phyloP scores from a whole-genome alignment of 1,140 invertebrate species.

The Cotesia chilonis region DNA sequence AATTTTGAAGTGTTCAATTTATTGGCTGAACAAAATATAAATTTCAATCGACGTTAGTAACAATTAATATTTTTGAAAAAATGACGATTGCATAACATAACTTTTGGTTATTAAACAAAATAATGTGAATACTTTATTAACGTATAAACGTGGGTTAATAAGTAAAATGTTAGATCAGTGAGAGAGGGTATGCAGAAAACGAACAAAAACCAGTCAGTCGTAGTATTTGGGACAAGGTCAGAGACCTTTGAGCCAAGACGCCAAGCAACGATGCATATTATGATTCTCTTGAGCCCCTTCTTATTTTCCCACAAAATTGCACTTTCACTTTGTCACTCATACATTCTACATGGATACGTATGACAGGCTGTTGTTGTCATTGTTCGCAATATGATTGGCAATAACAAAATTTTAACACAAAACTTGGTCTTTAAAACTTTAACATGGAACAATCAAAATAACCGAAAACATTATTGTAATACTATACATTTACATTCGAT shows the following conservation, averaged over 20 bases:
- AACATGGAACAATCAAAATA: no score
- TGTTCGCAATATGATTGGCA: background rate
- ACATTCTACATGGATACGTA: slow-evolving; percentile 14
- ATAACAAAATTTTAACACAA: background rate
- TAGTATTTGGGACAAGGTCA: slow-evolving; percentile 67
- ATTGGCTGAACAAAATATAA: no score
- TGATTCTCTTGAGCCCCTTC: slow-evolving; percentile 26
- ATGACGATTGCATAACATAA: no score
- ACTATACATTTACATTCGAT: no score
- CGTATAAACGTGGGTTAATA: background rate
- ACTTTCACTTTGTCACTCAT: slow-evolving; percentile 58
- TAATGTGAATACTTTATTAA: no score
- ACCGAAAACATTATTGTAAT: no score
- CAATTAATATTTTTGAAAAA: no score
- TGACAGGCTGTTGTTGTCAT: slow-evolving; percentile 9
- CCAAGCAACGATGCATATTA: slow-evolving; percentile 40
- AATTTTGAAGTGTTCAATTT: no score
- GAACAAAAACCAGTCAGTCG: slow-evolving; percentile 48
- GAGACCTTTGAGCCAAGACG: slow-evolving; percentile 53
- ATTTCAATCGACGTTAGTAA: no score
- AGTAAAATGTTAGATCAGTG: slow-evolving; percentile 18
- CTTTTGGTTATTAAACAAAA: no score
- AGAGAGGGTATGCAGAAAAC: slow-evolving; percentile 47
- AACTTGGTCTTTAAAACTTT: no score
- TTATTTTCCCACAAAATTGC: slow-evolving; percentile 45